Conservation (phyloP, 2,888 invertebrate genomes). For the Eupithecia centaureata region DNA sequence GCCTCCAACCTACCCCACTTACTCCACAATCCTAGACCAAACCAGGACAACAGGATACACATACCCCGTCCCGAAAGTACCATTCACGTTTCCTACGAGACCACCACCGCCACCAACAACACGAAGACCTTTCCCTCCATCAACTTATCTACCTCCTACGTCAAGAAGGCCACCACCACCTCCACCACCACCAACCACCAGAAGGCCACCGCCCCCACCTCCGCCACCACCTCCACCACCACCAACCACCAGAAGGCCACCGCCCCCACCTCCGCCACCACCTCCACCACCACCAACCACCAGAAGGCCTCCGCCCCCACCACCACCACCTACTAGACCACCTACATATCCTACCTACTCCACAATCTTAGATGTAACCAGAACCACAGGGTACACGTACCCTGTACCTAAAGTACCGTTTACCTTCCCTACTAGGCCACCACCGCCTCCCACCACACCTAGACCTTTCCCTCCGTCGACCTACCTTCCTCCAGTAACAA, state of each 20-base stretch:
- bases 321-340: conserved; percentile 35
- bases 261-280: conserved; percentile 35
- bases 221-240: conserved; percentile 39
- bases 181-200: conserved; percentile 39
- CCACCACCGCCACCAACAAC: conserved; percentile 38
- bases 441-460: conserved; percentile 37
- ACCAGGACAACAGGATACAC: conserved; percentile 49
- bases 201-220: conserved; percentile 39
- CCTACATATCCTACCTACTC: conserved; percentile 45
- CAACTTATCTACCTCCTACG: conserved; percentile 40
- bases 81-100: conserved; percentile 40
- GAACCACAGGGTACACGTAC: conserved; percentile 50
- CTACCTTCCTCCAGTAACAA: conserved; percentile 38
- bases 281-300: conserved; percentile 35
- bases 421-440: conserved; percentile 37
- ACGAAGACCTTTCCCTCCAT: conserved; percentile 41
- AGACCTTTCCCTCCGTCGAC: conserved; percentile 44
- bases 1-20: conserved; percentile 41
- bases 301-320: conserved; percentile 41
- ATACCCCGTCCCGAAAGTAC: conserved; percentile 42
- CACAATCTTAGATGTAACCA: conserved; percentile 39
- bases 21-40: conserved; percentile 42
- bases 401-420: conserved; percentile 41
- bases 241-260: conserved; percentile 37
- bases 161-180: conserved; percentile 38